Conservation (phyloP, 2,888 invertebrate genomes). For the Leucophenga maculata region DNA sequence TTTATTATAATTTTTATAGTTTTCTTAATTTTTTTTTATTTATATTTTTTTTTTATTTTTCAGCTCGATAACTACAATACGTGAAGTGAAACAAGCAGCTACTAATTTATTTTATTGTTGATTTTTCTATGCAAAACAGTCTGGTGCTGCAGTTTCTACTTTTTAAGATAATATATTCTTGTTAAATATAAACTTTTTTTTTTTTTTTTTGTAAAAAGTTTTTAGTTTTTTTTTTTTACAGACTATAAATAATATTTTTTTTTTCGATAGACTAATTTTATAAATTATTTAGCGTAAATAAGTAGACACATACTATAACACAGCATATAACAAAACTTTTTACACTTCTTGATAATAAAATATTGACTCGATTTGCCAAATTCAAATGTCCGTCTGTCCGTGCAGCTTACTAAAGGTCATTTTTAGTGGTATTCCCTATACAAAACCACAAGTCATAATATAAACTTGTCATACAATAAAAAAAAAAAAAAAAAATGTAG, state of each 20-base stretch:
- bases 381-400: too few species aligned
- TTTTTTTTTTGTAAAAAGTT: not conserved
- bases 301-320: not conserved
- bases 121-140: slow-evolving; percentile 23
- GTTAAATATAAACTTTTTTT: not conserved
- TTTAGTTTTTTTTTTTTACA: too few species aligned
- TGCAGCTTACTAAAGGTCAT: too few species aligned
- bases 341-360: too few species aligned
- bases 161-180: too few species aligned
- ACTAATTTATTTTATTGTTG: slow-evolving; percentile 31
- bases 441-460: too few species aligned
- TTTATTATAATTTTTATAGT: slow-evolving; percentile 1
- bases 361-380: too few species aligned
- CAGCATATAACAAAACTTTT: not conserved
- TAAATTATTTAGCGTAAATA: not conserved
- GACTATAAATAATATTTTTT: not conserved
- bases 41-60: slow-evolving; percentile 1
- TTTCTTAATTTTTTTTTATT: not conserved
- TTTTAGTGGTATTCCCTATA: too few species aligned
- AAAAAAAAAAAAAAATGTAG: too few species aligned
- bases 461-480: too few species aligned
- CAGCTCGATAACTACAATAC: slow-evolving; percentile 3
- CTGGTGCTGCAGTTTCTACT: not conserved
- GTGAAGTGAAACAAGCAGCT: slow-evolving; percentile 15
- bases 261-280: not conserved